Conservation (phyloP, 64 coral and sea anemone genomes). For the Montipora capricornis region DNA sequence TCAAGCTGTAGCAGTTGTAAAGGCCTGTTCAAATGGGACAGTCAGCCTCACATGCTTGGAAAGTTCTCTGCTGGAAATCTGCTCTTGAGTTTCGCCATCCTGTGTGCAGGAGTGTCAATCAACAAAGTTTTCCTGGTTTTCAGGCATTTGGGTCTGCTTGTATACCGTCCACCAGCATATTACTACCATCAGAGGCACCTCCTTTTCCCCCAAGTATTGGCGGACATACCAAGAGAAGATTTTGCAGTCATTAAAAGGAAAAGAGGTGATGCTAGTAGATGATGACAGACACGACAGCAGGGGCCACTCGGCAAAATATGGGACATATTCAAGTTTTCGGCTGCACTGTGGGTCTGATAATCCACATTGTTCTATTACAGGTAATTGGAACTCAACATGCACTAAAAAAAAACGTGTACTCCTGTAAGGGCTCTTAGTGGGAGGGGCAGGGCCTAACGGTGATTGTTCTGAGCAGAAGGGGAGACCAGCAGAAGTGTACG, state of each 20-base stretch:
- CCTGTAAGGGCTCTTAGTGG: too few species aligned
- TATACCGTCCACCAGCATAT: conserved; percentile 19
- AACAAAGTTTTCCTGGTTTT: conserved; percentile 15
- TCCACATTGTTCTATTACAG: conserved; percentile 63
- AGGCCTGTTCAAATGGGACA: conserved; percentile 31
- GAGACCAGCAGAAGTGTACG: too few species aligned
- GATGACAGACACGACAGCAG: conserved; percentile 71
- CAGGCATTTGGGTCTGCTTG: conserved; percentile 50
- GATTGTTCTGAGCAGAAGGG: too few species aligned
- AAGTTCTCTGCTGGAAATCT: conserved; percentile 74
- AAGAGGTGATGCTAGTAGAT: conserved; percentile 43
- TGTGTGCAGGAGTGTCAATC: too few species aligned
- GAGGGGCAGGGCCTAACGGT: too few species aligned
- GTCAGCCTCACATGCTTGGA: conserved; percentile 59
- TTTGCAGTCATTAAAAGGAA: neutral
- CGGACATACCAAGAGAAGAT: conserved; percentile 18
- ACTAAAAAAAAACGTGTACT: too few species aligned
- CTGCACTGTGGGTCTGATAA: conserved; percentile 47
- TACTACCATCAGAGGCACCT: conserved; percentile 60
- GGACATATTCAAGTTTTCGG: conserved; percentile 62
- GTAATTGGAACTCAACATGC: neutral
- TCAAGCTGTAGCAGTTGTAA: conserved; percentile 4
- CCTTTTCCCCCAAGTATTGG: conserved; percentile 43
- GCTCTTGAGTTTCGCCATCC: conserved; percentile 38
- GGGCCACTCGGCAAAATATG: conserved; percentile 77